Conservation (phyloP, 2,797 vertebrate species). For the Menidia menidia region DNA sequence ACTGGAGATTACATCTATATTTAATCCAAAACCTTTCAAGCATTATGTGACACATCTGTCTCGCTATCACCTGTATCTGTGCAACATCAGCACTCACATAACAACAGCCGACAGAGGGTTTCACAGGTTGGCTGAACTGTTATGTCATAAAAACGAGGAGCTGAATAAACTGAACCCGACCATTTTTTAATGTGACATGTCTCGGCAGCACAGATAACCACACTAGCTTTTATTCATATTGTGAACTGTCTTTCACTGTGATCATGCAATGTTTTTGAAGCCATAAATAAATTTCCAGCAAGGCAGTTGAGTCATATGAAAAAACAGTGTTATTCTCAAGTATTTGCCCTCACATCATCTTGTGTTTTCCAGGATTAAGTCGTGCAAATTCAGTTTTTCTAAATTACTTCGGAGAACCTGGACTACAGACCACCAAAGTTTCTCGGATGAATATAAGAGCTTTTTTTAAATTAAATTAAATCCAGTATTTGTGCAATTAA, state of each 20-base stretch:
- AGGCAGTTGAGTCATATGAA: background rate
- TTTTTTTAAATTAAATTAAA: background rate
- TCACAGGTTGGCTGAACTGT: background rate
- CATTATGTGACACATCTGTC: slow-evolving; percentile 71
- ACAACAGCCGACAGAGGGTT: slow-evolving; percentile 33
- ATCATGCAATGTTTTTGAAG: background rate
- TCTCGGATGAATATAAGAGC: too few species aligned
- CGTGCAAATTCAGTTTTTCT: background rate
- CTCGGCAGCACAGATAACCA: slow-evolving; percentile 5
- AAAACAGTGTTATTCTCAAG: too few species aligned
- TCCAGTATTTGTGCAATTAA: background rate
- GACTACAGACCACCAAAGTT: too few species aligned
- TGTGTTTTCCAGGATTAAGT: background rate
- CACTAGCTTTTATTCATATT: background rate
- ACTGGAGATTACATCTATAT: slow-evolving; percentile 78
- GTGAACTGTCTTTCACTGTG: slow-evolving; percentile 1
- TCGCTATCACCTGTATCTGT: slow-evolving; percentile 34
- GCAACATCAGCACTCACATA: slow-evolving; percentile 33
- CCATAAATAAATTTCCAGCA: background rate
- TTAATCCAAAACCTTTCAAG: slow-evolving; percentile 74
- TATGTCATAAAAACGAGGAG: slow-evolving; percentile 12
- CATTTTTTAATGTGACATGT: slow-evolving; percentile 8
- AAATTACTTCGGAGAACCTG: background rate
- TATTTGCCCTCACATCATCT: too few species aligned
- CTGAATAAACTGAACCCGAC: slow-evolving; percentile 6